A percentile compares a stretch with the other conserved stretches of the same genome.
Evolutionary conservation across 2,888 invertebrate genomes (phyloP).

Genomic region (Iselma pallidipennis): DNA sequence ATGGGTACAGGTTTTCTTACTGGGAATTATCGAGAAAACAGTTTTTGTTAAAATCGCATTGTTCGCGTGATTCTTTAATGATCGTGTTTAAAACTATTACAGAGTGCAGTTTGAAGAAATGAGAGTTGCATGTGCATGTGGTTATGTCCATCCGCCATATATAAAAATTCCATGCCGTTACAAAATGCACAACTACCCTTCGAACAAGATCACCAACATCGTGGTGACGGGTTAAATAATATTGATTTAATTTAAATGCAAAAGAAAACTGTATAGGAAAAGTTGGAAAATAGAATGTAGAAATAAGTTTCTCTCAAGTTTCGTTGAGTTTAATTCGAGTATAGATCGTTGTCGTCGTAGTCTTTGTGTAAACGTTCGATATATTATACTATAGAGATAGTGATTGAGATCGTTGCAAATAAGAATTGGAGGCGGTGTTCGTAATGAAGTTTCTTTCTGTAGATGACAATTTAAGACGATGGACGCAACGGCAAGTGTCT

Average conservation of each 20-base stretch:
- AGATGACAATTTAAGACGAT: slow-evolving; percentile 52
- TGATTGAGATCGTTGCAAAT: slow-evolving; percentile 7
- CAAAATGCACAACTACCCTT: slow-evolving; percentile 4
- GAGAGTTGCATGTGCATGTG: slow-evolving; percentile 28
- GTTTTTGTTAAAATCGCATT: slow-evolving; percentile 40
- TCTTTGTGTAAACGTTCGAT: not conserved
- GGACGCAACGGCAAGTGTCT: slow-evolving; percentile 52
- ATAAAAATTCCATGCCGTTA: slow-evolving; percentile 24
- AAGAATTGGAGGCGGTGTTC: slow-evolving; percentile 20
- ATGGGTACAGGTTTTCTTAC: slow-evolving; percentile 47
- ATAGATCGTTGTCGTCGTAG: not conserved
- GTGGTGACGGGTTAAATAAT: not conserved
- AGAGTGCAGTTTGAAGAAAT: slow-evolving; percentile 21
- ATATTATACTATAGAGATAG: not conserved
- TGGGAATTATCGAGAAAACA: slow-evolving; percentile 42
- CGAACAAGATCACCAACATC: not conserved
- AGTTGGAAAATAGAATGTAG: not conserved
- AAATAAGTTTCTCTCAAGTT: not conserved
- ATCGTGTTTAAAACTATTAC: slow-evolving; percentile 36
- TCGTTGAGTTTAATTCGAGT: not conserved
- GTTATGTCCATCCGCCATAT: slow-evolving; percentile 15
- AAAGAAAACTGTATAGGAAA: not conserved
- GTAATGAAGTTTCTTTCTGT: slow-evolving; percentile 52
- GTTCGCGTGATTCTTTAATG: slow-evolving; percentile 44
- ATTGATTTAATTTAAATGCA: not conserved